These are phyloP conservation scores for Podarcis cretensis DNA, from an alignment of 2,113 vertebrate genomes.

Conservation along the genomic window DNA sequence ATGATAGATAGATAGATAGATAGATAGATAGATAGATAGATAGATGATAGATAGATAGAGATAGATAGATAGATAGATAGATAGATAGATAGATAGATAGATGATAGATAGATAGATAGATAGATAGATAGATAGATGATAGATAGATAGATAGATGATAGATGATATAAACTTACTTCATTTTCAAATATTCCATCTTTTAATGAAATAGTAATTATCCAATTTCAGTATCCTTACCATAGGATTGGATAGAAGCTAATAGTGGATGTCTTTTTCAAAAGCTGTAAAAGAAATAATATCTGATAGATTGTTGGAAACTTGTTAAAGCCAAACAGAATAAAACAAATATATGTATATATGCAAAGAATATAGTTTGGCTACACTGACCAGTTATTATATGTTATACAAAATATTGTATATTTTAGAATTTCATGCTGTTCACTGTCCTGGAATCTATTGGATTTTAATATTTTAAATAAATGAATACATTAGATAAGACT, in stretches of 20 bases:
- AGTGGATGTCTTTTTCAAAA: not conserved
- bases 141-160: no score
- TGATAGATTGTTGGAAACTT: not conserved
- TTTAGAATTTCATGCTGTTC: not conserved
- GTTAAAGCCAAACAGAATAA: not conserved
- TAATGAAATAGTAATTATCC: not conserved
- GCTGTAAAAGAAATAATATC: not conserved
- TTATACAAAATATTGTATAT: not conserved
- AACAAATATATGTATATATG: not conserved
- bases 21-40: no score
- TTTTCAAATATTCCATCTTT: not conserved
- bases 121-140: no score
- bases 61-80: no score
- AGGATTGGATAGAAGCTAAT: not conserved
- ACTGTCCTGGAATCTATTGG: not conserved
- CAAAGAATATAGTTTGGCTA: not conserved
- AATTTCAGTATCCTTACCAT: not conserved
- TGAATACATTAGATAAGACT: not conserved
- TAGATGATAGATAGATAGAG: no score
- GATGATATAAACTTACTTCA: not conserved
- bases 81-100: no score
- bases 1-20: no score
- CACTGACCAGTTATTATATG: not conserved
- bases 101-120: no score
- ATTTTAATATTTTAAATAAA: not conserved